Conservation (phyloP, 2,113 vertebrate species). For the Eolophus roseicapilla region DNA sequence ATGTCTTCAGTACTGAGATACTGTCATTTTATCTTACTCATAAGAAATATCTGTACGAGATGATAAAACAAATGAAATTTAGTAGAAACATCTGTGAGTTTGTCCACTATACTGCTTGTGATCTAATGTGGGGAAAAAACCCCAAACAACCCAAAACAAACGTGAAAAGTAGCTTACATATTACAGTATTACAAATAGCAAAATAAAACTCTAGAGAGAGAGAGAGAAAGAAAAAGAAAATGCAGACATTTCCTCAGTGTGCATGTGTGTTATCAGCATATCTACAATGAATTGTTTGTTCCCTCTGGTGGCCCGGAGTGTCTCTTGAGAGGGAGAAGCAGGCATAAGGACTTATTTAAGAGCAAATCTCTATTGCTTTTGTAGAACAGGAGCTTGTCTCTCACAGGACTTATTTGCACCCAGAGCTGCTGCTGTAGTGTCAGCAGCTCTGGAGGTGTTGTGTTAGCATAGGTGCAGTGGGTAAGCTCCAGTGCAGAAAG, state of each 20-base stretch:
- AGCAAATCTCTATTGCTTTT: neutral
- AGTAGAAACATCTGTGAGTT: neutral
- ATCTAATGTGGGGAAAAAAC: neutral
- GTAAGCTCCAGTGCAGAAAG: no score
- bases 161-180: neutral
- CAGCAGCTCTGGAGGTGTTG: neutral
- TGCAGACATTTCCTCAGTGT: neutral
- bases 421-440: neutral
- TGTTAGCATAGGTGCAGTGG: neutral
- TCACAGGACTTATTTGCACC: neutral
- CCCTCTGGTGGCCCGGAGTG: neutral
- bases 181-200: neutral
- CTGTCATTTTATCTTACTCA: neutral
- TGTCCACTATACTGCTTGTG: neutral
- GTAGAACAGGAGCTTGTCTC: neutral
- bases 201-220: neutral
- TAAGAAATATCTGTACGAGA: neutral
- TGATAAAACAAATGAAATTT: neutral
- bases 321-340: neutral
- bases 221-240: neutral
- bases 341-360: neutral
- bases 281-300: neutral
- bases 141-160: neutral
- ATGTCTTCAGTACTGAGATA: neutral
- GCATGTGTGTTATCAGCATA: neutral